Evolutionary conservation across 1,140 invertebrate genomes (phyloP).

Genomic region (Amyelois transitella): DNA sequence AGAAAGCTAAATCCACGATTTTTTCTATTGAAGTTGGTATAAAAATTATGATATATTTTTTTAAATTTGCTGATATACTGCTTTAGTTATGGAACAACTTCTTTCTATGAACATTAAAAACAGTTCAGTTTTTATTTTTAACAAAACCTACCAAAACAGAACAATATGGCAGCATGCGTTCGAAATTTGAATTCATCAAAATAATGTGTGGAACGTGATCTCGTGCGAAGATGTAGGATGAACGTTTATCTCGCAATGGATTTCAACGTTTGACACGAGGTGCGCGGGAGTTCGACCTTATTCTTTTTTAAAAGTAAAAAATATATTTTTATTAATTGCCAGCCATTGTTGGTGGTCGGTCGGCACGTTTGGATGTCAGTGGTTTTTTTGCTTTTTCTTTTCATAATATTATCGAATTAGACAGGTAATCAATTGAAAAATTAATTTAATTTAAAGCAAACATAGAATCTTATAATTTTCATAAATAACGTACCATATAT

Average conservation of each 20-base stretch:
- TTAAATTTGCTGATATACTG: no score
- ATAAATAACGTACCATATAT: no score
- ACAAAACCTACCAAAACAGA: neutral
- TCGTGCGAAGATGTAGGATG: conserved; percentile 41
- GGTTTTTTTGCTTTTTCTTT: no score
- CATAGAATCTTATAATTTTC: no score
- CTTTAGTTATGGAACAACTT: no score
- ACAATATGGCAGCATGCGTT: conserved; percentile 23
- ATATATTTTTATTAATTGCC: conserved; percentile 43
- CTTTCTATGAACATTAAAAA: no score
- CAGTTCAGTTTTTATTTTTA: neutral
- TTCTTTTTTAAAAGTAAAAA: conserved; percentile 31
- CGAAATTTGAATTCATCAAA: conserved; percentile 55
- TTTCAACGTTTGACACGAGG: conserved; percentile 31
- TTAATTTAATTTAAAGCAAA: no score
- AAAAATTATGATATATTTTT: no score
- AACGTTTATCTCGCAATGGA: conserved; percentile 40
- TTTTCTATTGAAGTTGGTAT: no score
- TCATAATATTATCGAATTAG: no score
- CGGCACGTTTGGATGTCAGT: conserved; percentile 9
- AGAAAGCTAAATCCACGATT: no score
- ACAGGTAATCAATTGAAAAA: no score
- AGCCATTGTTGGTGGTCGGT: conserved; percentile 42
- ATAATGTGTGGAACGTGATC: conserved; percentile 62
- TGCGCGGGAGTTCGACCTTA: conserved; percentile 25